phyloP scores from a whole-genome alignment of 2,888 invertebrate species.

The Nomada ruficornis region DNA sequence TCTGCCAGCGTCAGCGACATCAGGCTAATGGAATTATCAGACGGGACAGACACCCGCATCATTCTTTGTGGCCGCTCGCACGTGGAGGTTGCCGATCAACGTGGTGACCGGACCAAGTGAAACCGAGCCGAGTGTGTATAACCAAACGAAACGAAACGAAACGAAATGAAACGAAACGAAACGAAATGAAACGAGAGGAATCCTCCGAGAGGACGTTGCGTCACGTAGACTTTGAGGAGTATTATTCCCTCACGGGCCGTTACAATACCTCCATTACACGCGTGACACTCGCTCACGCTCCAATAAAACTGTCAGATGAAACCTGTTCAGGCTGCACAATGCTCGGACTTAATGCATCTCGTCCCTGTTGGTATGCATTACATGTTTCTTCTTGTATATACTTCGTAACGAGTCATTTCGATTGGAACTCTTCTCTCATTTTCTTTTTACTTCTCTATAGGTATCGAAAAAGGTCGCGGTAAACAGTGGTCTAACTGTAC shows the following conservation, averaged over 20 bases:
- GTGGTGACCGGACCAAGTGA: conserved; percentile 45
- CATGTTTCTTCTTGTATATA: conserved; percentile 44
- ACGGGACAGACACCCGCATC: conserved; percentile 65
- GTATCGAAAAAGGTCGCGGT: conserved; percentile 3
- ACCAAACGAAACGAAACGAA: conserved; percentile 56
- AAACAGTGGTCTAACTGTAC: neutral
- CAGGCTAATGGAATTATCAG: conserved; percentile 78
- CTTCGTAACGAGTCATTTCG: conserved; percentile 47
- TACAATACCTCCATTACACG: conserved; percentile 75
- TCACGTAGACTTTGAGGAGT: conserved; percentile 70
- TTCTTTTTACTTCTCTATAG: conserved; percentile 5
- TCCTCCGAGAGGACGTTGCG: conserved; percentile 60
- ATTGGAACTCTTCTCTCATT: conserved; percentile 4
- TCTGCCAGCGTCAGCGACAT: conserved; percentile 59
- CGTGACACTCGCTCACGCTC: conserved; percentile 74
- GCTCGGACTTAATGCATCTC: conserved; percentile 65
- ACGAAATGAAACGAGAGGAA: conserved; percentile 58
- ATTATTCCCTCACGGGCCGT: conserved; percentile 64
- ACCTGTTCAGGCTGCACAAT: conserved; percentile 68
- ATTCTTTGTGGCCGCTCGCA: conserved; percentile 58
- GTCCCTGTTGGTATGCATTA: conserved; percentile 58
- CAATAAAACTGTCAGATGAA: conserved; percentile 72
- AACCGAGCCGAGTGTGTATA: conserved; percentile 53
- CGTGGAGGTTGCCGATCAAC: conserved; percentile 52
- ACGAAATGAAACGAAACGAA: conserved; percentile 57